phyloP scores from a whole-genome alignment of 2,797 vertebrate species.

The Pipistrellus kuhlii region DNA sequence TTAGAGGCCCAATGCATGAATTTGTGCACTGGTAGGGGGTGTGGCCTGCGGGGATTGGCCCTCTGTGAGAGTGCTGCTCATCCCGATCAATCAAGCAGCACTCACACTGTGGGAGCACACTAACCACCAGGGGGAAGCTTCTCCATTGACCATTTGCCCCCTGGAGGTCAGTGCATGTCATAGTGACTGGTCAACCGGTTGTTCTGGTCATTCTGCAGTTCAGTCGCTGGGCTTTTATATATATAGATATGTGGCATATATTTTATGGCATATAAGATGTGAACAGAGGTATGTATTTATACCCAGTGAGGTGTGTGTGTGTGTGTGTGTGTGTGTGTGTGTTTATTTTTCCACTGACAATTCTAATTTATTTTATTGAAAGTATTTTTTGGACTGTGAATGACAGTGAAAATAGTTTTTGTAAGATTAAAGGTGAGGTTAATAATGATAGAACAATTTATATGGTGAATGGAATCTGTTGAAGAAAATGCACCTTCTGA shows the following conservation, averaged over 20 bases:
- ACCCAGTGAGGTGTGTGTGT: background rate
- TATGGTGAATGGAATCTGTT: background rate
- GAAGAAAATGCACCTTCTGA: background rate
- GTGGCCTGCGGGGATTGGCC: no score
- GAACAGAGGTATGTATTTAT: background rate
- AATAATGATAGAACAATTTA: background rate
- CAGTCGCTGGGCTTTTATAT: no score
- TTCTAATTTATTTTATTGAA: background rate
- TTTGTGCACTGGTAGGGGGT: no score
- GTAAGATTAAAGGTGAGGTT: background rate
- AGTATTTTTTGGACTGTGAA: background rate
- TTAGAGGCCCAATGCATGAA: no score
- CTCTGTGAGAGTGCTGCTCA: fast-evolving
- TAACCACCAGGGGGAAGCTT: no score
- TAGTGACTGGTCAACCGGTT: no score
- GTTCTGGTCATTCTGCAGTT: no score
- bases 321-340: no score
- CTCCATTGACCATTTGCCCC: no score
- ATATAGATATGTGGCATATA: background rate
- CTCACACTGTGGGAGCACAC: no score
- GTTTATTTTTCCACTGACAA: background rate
- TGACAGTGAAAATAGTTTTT: background rate
- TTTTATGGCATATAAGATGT: background rate
- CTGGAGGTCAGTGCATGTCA: no score
- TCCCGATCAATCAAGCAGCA: no score